Evolutionary conservation across 2,797 vertebrate species (phyloP).

Genomic region (Lates japonicus): DNA sequence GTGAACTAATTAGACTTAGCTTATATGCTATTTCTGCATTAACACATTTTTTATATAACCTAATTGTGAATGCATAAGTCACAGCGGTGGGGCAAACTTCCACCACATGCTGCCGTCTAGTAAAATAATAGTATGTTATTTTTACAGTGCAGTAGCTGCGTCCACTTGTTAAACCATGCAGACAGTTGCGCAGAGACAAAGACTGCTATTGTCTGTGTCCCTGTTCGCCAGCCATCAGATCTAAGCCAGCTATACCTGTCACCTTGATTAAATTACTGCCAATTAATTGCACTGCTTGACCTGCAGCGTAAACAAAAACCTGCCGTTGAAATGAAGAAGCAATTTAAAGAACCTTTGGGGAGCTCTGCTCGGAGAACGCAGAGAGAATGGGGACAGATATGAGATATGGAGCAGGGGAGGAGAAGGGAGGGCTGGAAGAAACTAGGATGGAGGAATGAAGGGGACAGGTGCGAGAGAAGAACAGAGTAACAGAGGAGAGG

Average conservation of each 20-base stretch:
- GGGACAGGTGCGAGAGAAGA: constrained; percentile 50
- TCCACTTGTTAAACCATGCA: constrained; percentile 52
- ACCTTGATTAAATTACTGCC: constrained; percentile 80
- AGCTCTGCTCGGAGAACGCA: constrained; percentile 40
- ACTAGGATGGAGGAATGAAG: constrained; percentile 39
- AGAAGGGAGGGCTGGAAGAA: constrained; percentile 34
- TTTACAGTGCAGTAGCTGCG: constrained; percentile 29
- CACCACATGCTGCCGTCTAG: neutral
- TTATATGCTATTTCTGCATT: constrained; percentile 15
- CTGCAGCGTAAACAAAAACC: constrained; percentile 81
- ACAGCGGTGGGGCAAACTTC: constrained; percentile 1
- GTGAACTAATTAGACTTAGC: constrained; percentile 41
- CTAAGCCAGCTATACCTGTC: constrained; percentile 66
- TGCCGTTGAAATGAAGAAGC: constrained; percentile 75
- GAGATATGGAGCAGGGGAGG: constrained; percentile 55
- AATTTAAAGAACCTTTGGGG: constrained; percentile 80
- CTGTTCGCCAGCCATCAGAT: constrained; percentile 56
- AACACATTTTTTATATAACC: constrained; percentile 19
- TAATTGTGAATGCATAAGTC: constrained; percentile 25
- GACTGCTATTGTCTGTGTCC: constrained; percentile 29
- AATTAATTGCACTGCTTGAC: constrained; percentile 82
- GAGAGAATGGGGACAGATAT: constrained; percentile 74
- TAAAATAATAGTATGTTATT: constrained; percentile 21
- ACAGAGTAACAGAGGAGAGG: neutral
- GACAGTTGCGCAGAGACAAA: constrained; percentile 38